Conservation (phyloP, 2,113 vertebrate species). For the Pungitius pungitius region DNA sequence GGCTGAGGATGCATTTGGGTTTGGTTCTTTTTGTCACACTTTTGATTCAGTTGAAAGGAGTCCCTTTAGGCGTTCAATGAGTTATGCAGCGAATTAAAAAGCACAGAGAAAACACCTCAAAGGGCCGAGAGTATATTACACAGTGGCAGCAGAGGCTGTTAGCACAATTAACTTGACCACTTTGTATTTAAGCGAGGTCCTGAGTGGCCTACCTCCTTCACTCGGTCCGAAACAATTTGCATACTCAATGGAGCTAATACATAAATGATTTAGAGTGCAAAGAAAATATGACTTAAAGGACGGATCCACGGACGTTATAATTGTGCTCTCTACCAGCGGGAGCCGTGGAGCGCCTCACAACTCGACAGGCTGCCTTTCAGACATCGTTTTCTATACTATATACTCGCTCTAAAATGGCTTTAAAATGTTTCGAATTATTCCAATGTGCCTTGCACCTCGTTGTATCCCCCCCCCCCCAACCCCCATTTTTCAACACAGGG, state of each 20-base stretch:
- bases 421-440: no score
- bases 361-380: neutral
- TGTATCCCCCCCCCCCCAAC: neutral
- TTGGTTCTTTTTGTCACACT: neutral
- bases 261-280: neutral
- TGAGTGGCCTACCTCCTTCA: constrained; percentile 21
- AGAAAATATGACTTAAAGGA: constrained; percentile 22
- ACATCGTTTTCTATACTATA: neutral
- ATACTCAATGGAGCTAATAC: constrained; percentile 21
- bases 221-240: constrained; percentile 40
- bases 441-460: neutral
- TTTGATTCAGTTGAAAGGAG: constrained; percentile 3
- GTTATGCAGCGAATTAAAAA: constrained; percentile 19
- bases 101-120: constrained; percentile 23
- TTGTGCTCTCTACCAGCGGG: neutral
- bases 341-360: neutral
- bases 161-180: constrained; percentile 41
- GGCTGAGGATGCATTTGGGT: constrained; percentile 13
- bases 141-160: constrained; percentile 47
- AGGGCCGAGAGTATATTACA: constrained; percentile 37
- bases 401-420: neutral
- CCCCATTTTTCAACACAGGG: neutral
- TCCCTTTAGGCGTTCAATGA: constrained; percentile 22
- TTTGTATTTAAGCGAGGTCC: constrained; percentile 47
- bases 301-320: neutral